Conservation (phyloP, 2,113 vertebrate species). For the Pseudorectes ferrugineus region DNA sequence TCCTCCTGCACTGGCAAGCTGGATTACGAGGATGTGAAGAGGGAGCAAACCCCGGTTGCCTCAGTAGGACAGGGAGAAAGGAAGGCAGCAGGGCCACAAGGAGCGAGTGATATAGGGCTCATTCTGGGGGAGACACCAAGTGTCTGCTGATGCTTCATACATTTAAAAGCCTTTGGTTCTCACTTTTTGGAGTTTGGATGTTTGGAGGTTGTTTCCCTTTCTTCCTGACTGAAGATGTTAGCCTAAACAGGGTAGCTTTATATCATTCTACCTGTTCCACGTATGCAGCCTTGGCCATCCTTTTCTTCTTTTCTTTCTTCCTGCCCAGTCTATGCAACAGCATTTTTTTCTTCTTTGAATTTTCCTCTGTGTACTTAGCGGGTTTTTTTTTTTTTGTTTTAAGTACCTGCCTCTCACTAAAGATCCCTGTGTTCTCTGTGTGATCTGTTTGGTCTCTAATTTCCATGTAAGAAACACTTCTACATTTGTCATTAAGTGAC, state of each 20-base stretch:
- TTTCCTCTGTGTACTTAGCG: not conserved
- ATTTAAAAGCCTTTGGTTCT: not conserved
- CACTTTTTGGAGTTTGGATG: not conserved
- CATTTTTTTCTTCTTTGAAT: not conserved
- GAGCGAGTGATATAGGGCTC: not conserved
- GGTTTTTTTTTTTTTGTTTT: not conserved
- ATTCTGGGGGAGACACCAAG: not conserved
- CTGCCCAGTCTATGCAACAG: not conserved
- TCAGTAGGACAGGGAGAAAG: not conserved
- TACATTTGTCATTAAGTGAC: not conserved
- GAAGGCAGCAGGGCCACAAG: not conserved
- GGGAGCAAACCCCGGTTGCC: accelerated
- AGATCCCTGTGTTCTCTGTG: not conserved
- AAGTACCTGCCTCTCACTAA: not conserved
- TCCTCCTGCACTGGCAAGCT: not conserved
- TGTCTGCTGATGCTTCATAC: not conserved
- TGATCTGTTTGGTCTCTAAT: not conserved
- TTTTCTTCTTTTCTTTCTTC: not conserved
- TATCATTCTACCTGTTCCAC: not conserved
- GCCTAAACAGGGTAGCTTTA: not conserved
- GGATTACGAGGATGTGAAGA: not conserved
- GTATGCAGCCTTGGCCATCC: not conserved
- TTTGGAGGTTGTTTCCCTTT: not conserved
- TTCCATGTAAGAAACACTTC: not conserved
- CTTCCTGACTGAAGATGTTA: not conserved